Evolutionary conservation across 2,888 invertebrate genomes (phyloP).

Genomic region (Nineta flava): DNA sequence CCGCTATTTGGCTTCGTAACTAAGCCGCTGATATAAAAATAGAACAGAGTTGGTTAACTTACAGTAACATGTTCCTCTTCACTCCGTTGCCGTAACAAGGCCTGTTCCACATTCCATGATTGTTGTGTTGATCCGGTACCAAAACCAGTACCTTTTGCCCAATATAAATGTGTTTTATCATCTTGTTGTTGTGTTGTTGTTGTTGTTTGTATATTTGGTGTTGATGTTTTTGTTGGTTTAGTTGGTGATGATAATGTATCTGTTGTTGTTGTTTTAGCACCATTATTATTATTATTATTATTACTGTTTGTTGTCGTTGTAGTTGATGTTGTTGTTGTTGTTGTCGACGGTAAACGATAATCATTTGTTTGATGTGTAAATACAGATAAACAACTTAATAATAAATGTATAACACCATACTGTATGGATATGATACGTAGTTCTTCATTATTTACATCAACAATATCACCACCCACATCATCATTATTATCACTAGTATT

Average conservation of each 20-base stretch:
- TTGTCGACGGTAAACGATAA: neutral
- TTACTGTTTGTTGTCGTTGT: constrained; percentile 17
- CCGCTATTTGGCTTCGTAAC: too few species aligned
- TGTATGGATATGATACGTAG: constrained; percentile 65
- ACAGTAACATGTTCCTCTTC: constrained; percentile 92
- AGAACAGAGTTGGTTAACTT: too few species aligned
- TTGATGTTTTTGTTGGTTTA: constrained; percentile 20
- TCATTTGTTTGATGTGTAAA: constrained; percentile 67
- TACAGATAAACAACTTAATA: constrained; percentile 75
- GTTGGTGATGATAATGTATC: constrained; percentile 19
- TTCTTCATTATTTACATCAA: constrained; percentile 55
- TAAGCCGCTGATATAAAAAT: too few species aligned
- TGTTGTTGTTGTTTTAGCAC: constrained; percentile 4
- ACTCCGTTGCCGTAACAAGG: constrained; percentile 70
- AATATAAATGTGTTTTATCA: constrained; percentile 66
- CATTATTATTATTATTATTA: too few species aligned
- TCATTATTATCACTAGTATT: too few species aligned
- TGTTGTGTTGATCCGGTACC: constrained; percentile 91
- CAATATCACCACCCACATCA: too few species aligned
- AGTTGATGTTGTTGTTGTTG: constrained; percentile 15
- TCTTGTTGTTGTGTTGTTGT: constrained; percentile 29
- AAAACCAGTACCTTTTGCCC: constrained; percentile 95
- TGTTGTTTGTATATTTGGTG: constrained; percentile 17
- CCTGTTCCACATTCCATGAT: constrained; percentile 94
- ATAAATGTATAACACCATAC: constrained; percentile 69